These are phyloP conservation scores for Cepaea nemoralis DNA, from an alignment of 1,140 invertebrate species.

Conservation along the genomic window DNA sequence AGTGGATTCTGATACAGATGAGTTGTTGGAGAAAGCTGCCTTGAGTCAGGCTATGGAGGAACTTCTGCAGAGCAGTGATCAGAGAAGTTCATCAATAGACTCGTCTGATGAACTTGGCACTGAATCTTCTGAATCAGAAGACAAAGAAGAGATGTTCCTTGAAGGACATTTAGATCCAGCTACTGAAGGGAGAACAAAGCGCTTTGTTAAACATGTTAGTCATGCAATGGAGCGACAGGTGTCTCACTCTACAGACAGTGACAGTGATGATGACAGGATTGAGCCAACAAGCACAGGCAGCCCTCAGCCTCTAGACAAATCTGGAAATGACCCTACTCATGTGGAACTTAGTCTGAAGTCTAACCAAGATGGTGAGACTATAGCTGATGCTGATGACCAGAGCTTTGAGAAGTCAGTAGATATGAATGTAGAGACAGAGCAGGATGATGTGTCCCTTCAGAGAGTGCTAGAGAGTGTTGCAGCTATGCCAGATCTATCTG, in stretches of 20 bases:
- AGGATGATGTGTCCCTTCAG: slow-evolving; percentile 45
- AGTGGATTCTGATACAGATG: slow-evolving; percentile 50
- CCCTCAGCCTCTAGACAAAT: slow-evolving; percentile 12
- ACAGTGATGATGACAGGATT: slow-evolving; percentile 31
- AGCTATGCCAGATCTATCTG: slow-evolving; percentile 42
- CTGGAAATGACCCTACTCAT: not conserved
- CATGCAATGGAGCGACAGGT: not conserved
- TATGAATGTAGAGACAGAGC: not conserved
- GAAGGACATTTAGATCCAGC: slow-evolving; percentile 25
- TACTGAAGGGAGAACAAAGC: not conserved
- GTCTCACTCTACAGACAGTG: not conserved
- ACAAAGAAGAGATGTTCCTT: slow-evolving; percentile 19
- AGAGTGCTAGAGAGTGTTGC: slow-evolving; percentile 45
- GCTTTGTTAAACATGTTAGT: not conserved
- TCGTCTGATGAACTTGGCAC: not conserved
- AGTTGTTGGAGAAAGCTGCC: slow-evolving; percentile 66
- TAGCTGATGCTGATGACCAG: not conserved
- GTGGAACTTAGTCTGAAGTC: not conserved
- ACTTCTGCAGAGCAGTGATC: slow-evolving; percentile 67
- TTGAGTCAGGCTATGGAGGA: slow-evolving; percentile 59
- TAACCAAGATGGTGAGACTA: not conserved
- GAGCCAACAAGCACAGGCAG: slow-evolving; percentile 29
- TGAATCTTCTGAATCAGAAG: slow-evolving; percentile 33
- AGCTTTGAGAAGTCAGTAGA: not conserved
- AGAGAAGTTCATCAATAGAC: slow-evolving; percentile 49